phyloP scores from a whole-genome alignment of 1,140 invertebrate species.

The Drosophila elegans region DNA sequence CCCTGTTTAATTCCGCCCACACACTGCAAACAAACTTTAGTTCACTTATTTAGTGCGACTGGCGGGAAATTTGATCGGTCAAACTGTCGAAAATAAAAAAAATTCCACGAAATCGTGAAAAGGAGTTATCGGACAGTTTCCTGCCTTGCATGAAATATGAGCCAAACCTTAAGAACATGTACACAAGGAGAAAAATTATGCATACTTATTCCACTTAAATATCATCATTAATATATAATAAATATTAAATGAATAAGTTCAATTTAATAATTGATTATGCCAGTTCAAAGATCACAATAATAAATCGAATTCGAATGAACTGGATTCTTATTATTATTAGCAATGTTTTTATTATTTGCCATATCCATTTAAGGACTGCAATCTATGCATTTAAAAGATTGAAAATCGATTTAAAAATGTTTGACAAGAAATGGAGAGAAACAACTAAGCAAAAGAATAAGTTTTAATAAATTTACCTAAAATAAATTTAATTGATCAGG shows the following conservation, averaged over 20 bases:
- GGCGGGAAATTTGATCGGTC: conserved; percentile 18
- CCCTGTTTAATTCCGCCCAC: conserved; percentile 1
- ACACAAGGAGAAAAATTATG: conserved; percentile 12
- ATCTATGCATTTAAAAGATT: too few relatives aligned
- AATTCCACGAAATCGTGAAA: conserved; percentile 37
- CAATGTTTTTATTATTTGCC: too few relatives aligned
- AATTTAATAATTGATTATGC: too few relatives aligned
- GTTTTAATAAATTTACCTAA: neutral
- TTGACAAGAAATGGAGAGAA: too few relatives aligned
- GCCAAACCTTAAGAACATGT: neutral
- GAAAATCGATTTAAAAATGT: too few relatives aligned
- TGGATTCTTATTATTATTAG: too few relatives aligned
- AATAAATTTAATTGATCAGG: neutral
- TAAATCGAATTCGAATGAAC: too few relatives aligned
- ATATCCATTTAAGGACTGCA: too few relatives aligned
- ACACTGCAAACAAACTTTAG: neutral
- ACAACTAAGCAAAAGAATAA: neutral
- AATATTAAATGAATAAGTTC: too few relatives aligned
- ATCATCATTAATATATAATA: too few relatives aligned
- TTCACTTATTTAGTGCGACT: conserved; percentile 3
- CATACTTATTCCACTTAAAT: neutral
- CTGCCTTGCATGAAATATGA: conserved; percentile 45
- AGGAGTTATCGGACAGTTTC: conserved; percentile 13
- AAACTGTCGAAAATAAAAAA: conserved; percentile 12
- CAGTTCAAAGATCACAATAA: too few relatives aligned